Evolutionary conservation across 2,113 vertebrate species (phyloP).

Genomic region (Psophia crepitans): DNA sequence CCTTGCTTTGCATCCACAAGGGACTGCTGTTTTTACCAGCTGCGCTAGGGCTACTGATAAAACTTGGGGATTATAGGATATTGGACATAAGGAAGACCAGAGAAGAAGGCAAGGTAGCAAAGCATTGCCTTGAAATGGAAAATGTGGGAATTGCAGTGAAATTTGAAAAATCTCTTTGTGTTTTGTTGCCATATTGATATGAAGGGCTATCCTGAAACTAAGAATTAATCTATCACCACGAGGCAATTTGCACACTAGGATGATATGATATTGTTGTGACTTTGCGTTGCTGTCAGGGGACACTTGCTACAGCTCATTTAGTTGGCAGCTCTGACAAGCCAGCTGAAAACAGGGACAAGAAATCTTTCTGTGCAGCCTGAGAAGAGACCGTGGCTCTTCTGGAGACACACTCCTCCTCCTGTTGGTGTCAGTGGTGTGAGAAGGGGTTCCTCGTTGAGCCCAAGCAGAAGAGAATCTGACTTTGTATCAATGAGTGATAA

Average conservation of each 20-base stretch:
- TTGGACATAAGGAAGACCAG: rapidly evolving
- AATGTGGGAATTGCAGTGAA: neutral
- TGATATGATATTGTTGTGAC: neutral
- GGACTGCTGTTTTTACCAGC: neutral
- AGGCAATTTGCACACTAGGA: neutral
- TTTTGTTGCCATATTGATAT: neutral
- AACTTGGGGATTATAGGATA: neutral
- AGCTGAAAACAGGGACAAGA: neutral
- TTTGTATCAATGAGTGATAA: rapidly evolving
- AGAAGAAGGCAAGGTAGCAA: neutral
- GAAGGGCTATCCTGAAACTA: neutral
- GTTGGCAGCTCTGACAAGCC: neutral
- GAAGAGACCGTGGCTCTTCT: neutral
- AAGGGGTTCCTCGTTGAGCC: neutral
- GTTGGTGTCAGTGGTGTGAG: neutral
- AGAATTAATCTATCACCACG: neutral
- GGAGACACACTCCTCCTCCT: neutral
- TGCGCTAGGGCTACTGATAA: neutral
- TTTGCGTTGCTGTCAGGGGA: rapidly evolving
- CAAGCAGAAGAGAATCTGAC: neutral
- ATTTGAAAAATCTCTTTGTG: neutral
- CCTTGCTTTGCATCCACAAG: neutral
- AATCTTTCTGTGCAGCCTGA: neutral
- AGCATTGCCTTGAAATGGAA: neutral
- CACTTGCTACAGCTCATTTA: rapidly evolving